Evolutionary conservation across 2,113 vertebrate species (phyloP).

Genomic region (Chamaea fasciata): DNA sequence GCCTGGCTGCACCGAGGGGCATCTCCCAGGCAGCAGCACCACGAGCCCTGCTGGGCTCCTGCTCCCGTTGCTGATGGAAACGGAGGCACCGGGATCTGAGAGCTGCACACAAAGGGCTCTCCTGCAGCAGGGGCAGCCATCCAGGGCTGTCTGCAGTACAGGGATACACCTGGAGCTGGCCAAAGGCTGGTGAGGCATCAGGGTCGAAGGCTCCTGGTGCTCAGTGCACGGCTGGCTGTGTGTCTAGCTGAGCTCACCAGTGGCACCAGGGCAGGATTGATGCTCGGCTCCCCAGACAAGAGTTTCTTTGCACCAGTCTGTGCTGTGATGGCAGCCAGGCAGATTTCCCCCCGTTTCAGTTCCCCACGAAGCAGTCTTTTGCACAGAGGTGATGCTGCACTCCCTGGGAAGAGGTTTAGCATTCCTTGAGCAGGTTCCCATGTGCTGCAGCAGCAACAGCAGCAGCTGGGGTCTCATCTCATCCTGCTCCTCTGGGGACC

Average conservation of each 20-base stretch:
- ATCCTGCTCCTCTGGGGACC: background rate
- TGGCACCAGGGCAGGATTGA: background rate
- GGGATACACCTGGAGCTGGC: background rate
- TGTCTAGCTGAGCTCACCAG: background rate
- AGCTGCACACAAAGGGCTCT: background rate
- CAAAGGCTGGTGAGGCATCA: accelerated
- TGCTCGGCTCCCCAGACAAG: background rate
- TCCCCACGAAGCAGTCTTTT: background rate
- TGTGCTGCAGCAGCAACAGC: background rate
- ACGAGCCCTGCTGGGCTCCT: background rate
- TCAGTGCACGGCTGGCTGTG: accelerated
- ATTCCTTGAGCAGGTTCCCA: background rate
- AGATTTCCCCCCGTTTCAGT: background rate
- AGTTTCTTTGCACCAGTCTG: background rate
- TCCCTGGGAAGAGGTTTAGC: background rate
- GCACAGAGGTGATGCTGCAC: background rate
- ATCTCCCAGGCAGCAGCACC: background rate
- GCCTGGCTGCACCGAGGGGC: accelerated
- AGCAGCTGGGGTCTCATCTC: background rate
- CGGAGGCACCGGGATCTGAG: accelerated
- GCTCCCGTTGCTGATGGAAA: accelerated
- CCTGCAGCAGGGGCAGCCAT: background rate
- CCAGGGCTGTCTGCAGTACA: background rate
- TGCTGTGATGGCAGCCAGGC: background rate
- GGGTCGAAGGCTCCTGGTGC: background rate